A percentile compares a stretch with the other conserved stretches of the same genome.
Evolutionary conservation across 2,888 invertebrate genomes (phyloP).

Genomic region (Lithosia quadra): DNA sequence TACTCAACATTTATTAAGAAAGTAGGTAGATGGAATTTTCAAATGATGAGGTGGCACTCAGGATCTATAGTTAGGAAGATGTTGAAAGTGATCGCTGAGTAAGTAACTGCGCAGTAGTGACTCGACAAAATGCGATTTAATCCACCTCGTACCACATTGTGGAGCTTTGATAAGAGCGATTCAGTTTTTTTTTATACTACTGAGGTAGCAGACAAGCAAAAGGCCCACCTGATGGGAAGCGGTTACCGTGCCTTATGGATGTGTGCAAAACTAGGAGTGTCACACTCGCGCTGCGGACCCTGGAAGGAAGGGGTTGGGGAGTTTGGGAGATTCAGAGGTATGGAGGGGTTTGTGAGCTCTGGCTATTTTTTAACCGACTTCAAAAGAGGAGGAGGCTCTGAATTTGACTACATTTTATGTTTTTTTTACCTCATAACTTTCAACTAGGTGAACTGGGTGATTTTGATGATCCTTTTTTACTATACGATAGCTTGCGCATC

Average conservation of each 20-base stretch:
- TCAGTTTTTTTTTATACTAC: not conserved
- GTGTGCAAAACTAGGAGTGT: too few species aligned
- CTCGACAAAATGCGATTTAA: not conserved
- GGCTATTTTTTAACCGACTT: too few species aligned
- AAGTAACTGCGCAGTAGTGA: slow-evolving; percentile 1
- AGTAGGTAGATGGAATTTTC: not conserved
- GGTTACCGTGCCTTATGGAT: not conserved
- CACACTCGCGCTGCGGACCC: too few species aligned
- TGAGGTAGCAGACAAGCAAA: not conserved
- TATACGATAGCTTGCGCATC: too few species aligned
- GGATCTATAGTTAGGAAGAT: not conserved
- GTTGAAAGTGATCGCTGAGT: not conserved
- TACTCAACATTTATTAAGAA: not conserved
- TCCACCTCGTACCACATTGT: not conserved
- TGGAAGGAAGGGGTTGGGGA: too few species aligned
- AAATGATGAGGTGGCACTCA: not conserved
- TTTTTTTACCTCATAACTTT: too few species aligned
- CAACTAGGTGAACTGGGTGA: too few species aligned
- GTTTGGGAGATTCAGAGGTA: too few species aligned
- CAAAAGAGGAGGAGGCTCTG: too few species aligned
- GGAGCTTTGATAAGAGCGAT: not conserved
- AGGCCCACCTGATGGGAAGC: not conserved
- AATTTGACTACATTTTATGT: too few species aligned
- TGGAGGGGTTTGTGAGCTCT: too few species aligned
- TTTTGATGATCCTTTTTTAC: too few species aligned